Evolutionary conservation across 2,113 vertebrate species (phyloP), one percentile per base, ranked within the genome.

Genomic region (Callionymus lyra): DNA sequence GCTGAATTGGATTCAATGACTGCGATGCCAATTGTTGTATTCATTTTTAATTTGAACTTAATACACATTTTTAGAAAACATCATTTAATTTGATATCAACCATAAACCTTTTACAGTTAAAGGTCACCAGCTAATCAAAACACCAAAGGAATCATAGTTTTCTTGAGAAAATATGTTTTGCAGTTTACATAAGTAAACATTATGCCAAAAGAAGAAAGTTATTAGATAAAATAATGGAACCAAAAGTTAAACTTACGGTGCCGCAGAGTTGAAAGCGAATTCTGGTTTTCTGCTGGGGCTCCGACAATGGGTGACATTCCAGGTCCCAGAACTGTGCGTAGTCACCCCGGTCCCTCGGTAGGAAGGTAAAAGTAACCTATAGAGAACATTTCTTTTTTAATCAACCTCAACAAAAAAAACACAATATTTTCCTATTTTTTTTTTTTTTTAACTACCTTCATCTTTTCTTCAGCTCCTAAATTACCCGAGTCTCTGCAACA

Each of bases 251-350:
- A 16, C 90, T 88, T 46, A 98, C 95, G 14, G 65, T 80, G 77
- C 92, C 95, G 75, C 82, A 91, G 39, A 98, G 86, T 12, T 94
- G 92, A 65, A 98, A 87, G 59, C 87, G 90, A 50, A 88, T 50
- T 21, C 85, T 86, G 37, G 83, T 78, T 59, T 91, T 95, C 56
- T 81, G 77, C n/a, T 85, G 85, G 6, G 88, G 84, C 35, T 90
- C 86, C 45, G 86, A 84, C 71, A 87, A 59, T 4, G 88, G 82
- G 47, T 92, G 84, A 63, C 86, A 95, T 57, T 98, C 92, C 44
- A 93, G 71, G 64, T 97, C 91, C 95, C 95, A 98, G 69, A 94
- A 97, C 63, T 98, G 94, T 10, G 89, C 85, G 41, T 94, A 98
- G 59, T 91, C 76, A 2, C 95, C 95, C 50, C 53, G 55, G 46